phyloP scores from a whole-genome alignment of 2,113 vertebrate species.

The Oryzias javanicus region DNA sequence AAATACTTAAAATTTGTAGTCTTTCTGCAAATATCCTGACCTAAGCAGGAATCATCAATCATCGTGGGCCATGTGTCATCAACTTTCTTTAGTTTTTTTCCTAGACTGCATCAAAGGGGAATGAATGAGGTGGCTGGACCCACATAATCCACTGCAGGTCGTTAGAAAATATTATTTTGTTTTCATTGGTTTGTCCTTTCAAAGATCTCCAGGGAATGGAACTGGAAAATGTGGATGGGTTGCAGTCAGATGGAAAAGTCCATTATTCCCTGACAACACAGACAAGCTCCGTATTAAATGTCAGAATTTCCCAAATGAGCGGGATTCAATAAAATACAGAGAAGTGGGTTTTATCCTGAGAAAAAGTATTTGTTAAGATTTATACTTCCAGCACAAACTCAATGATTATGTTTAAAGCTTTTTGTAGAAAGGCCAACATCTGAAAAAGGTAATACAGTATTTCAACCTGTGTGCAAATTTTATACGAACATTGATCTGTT shows the following conservation, averaged over 20 bases:
- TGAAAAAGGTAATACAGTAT: too few species aligned
- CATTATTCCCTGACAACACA: neutral
- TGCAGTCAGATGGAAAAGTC: slow-evolving; percentile 1
- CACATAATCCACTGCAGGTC: neutral
- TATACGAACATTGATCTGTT: too few species aligned
- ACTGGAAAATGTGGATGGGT: neutral
- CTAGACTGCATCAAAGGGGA: too few species aligned
- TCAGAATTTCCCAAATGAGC: neutral
- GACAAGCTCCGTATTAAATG: neutral
- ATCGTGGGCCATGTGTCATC: neutral
- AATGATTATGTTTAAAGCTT: too few species aligned
- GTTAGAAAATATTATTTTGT: neutral
- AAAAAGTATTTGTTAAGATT: slow-evolving; percentile 6
- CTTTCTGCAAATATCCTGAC: neutral
- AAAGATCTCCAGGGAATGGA: neutral
- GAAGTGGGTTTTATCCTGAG: neutral
- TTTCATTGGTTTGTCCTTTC: slow-evolving; percentile 2
- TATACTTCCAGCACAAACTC: too few species aligned
- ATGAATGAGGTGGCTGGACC: neutral
- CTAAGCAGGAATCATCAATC: neutral
- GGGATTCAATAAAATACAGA: neutral
- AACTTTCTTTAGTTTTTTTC: neutral
- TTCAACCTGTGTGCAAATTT: too few species aligned
- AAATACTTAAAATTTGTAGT: neutral
- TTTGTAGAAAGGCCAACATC: too few species aligned